phyloP scores from a whole-genome alignment of 2,113 vertebrate species.

The Tyrannus savana region DNA sequence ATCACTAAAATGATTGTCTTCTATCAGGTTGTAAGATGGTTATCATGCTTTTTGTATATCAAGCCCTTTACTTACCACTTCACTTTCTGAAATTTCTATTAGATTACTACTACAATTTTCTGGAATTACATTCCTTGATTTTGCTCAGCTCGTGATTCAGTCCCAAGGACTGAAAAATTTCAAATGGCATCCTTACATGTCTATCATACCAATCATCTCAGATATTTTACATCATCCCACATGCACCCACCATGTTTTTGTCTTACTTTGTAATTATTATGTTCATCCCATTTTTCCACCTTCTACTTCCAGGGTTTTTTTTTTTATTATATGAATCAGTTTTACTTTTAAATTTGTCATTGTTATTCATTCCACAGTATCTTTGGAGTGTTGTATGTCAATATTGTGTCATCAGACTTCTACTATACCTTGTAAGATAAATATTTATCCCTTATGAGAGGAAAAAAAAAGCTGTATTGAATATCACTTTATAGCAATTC shows the following conservation, averaged over 20 bases:
- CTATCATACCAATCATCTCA: neutral
- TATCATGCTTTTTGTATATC: neutral
- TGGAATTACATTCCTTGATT: neutral
- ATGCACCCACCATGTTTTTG: neutral
- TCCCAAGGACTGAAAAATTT: neutral
- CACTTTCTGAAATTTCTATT: neutral
- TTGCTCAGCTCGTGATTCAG: neutral
- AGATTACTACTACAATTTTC: neutral
- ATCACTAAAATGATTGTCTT: neutral
- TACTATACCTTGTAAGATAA: neutral
- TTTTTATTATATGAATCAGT: neutral
- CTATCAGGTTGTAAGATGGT: neutral
- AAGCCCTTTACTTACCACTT: neutral
- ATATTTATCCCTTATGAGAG: neutral
- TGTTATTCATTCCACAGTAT: neutral
- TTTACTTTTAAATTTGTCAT: neutral
- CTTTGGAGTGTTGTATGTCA: neutral
- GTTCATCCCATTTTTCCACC: neutral
- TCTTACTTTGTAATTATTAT: neutral
- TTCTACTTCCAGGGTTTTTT: neutral
- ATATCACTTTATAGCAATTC: neutral
- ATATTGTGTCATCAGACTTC: neutral
- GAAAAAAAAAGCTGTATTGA: neutral
- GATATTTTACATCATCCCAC: neutral
- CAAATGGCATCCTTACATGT: neutral